A percentile compares a stretch with the other conserved stretches of the same genome.
These are phyloP conservation scores for Drosophila flavopinicola DNA, from an alignment of 2,888 invertebrate species.

Conservation along the genomic window DNA sequence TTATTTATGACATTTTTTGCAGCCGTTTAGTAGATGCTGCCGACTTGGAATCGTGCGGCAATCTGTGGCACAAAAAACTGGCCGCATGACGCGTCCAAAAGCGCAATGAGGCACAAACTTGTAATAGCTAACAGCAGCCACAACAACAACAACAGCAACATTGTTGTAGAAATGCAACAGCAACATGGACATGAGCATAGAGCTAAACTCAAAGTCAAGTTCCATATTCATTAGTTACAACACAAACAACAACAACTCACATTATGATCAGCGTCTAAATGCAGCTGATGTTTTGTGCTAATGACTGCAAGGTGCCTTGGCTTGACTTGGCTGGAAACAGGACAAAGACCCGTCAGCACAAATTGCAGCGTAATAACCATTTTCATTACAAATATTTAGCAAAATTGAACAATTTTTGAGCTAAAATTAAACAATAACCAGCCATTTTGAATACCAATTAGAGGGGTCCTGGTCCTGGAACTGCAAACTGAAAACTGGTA, in stretches of 20 bases:
- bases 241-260: slow-evolving; percentile 39
- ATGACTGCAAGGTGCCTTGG: slow-evolving; percentile 63
- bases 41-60: slow-evolving; percentile 80
- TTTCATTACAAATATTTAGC: slow-evolving; percentile 56
- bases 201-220: slow-evolving; percentile 80
- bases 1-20: slow-evolving; percentile 79
- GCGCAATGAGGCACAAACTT: slow-evolving; percentile 66
- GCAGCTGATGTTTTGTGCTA: slow-evolving; percentile 51
- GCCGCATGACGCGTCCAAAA: slow-evolving; percentile 80
- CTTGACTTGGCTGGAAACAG: slow-evolving; percentile 22
- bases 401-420: slow-evolving; percentile 56
- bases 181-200: slow-evolving; percentile 63
- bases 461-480: not conserved
- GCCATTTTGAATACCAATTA: slow-evolving; percentile 61
- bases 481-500: slow-evolving; percentile 8
- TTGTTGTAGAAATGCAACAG: slow-evolving; percentile 25
- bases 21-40: slow-evolving; percentile 57
- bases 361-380: slow-evolving; percentile 45
- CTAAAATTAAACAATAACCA: slow-evolving; percentile 43
- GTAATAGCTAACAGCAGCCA: slow-evolving; percentile 58
- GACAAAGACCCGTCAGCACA: slow-evolving; percentile 24
- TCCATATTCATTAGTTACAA: slow-evolving; percentile 82
- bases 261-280: slow-evolving; percentile 34
- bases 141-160: slow-evolving; percentile 26
- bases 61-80: slow-evolving; percentile 78